Conservation (phyloP, 2,888 invertebrate genomes). For the Eupithecia abbreviata region DNA sequence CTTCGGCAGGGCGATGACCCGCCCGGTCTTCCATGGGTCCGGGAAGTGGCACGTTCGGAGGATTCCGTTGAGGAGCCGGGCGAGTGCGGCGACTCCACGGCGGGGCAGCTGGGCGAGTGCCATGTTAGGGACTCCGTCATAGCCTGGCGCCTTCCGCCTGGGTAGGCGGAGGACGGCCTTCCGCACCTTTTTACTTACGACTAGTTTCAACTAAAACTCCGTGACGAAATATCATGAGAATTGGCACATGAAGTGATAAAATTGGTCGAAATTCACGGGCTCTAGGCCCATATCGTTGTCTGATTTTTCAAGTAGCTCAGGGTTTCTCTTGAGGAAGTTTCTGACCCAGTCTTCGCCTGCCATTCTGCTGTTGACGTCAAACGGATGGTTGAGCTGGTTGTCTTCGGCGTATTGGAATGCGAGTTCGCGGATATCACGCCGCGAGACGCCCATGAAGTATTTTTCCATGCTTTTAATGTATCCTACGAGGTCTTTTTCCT, state of each 20-base stretch:
- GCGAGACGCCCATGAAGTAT: conserved; percentile 78
- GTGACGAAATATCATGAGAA: conserved; percentile 69
- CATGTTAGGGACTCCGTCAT: no score
- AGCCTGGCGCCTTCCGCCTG: no score
- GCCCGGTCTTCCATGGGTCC: no score
- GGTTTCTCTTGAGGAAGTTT: conserved; percentile 78
- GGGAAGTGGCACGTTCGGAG: no score
- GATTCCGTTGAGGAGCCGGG: no score
- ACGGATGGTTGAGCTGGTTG: conserved; percentile 74
- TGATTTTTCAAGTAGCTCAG: conserved; percentile 71
- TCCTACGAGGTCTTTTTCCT: conserved; percentile 78
- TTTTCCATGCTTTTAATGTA: conserved; percentile 81
- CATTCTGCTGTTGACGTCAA: conserved; percentile 77
- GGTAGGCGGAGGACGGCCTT: no score
- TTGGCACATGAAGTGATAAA: conserved; percentile 81
- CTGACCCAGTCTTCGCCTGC: conserved; percentile 81
- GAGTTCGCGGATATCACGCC: conserved; percentile 76
- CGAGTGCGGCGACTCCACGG: no score
- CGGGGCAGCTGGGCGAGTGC: no score
- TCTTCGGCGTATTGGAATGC: conserved; percentile 81
- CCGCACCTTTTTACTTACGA: conserved; percentile 56
- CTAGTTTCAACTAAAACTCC: conserved; percentile 49
- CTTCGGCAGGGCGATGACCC: no score
- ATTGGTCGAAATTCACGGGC: conserved; percentile 80
- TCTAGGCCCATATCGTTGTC: conserved; percentile 71